Conservation (phyloP, 2,888 invertebrate genomes). For the Odontomyia ornata region DNA sequence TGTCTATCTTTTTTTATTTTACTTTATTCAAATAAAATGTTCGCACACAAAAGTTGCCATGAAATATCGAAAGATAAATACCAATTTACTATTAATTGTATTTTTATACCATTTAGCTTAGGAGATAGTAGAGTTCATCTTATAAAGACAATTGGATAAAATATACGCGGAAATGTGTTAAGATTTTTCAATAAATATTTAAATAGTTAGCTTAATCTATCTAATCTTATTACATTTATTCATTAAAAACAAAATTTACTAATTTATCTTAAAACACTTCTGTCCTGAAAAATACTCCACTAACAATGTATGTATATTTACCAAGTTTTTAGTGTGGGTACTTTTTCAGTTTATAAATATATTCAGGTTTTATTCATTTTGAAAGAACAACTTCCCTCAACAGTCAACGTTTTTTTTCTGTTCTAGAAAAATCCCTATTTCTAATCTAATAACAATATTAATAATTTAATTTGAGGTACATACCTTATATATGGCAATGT, state of each 20-base stretch:
- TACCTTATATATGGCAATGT: constrained; percentile 22
- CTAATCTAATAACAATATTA: neutral
- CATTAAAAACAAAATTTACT: neutral
- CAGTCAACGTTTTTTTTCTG: no score
- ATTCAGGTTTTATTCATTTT: no score
- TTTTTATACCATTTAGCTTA: no score
- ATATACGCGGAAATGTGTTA: neutral
- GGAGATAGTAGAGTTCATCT: neutral
- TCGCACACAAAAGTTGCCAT: no score
- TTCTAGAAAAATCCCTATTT: no score
- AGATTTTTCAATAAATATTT: constrained; percentile 13
- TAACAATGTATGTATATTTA: neutral
- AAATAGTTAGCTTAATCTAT: neutral
- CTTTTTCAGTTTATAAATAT: no score
- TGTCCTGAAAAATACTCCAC: neutral
- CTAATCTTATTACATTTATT: neutral
- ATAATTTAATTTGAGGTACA: constrained; percentile 3
- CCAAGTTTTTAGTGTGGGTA: neutral
- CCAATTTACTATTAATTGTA: no score
- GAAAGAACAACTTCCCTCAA: no score
- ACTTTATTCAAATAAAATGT: no score
- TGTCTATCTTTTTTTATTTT: no score
- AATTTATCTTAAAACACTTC: neutral
- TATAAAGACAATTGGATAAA: neutral
- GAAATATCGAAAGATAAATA: no score